Base-by-base conservation (phyloP, 2,888 invertebrate genomes). In the Hololepta plana region DNA sequence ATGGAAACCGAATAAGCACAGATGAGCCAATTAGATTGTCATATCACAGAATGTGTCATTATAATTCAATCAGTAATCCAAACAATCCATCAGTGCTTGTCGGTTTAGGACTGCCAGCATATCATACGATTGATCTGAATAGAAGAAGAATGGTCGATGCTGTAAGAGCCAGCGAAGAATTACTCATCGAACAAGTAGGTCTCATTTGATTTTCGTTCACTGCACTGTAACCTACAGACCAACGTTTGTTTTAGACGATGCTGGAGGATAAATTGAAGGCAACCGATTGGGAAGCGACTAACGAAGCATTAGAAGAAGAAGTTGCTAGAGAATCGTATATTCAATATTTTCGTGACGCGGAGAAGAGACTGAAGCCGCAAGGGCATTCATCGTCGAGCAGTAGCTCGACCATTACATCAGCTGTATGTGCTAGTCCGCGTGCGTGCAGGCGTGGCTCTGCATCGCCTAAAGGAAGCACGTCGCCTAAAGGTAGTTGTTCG, bases 231-330 rank as follows among this genome's bases (percentile, higher is more conserved):
- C 28, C 10, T 21, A 16, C 14, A 20, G 12, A 20, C n/a, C 4
- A 6, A 17, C 10, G n/a, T 20, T 6, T 28, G 38, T 35, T 44
- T 2, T 35, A 80, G 72, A 74, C 82, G 2, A 88, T 88, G 85
- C 60, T 88, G 40, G 79, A 87, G 51, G 87, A 88, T 49, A 88
- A 88, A 49, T 53, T 87, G 23, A 68, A 74, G 42, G 84, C 84
- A 33, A 84, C 85, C 4, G 87, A 88, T 52, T 85, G 82, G 81
- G 85, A 88, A 51, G 77, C 85, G 5, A 88, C 87, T 1, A 82
- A 82, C 47, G 82, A 85, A 49, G 79, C 79, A n/a, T 73, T 87
- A 29, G 80, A 82, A 45, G 81, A 85, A 47, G 82, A 84, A 57
- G 77, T 82, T 6, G 82, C 84, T 4, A 59, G 81, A 9, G 82